Evolutionary conservation across 2,888 invertebrate species (phyloP), one percentile per base, ranked within the genome.

Genomic region (Euproctis similis): DNA sequence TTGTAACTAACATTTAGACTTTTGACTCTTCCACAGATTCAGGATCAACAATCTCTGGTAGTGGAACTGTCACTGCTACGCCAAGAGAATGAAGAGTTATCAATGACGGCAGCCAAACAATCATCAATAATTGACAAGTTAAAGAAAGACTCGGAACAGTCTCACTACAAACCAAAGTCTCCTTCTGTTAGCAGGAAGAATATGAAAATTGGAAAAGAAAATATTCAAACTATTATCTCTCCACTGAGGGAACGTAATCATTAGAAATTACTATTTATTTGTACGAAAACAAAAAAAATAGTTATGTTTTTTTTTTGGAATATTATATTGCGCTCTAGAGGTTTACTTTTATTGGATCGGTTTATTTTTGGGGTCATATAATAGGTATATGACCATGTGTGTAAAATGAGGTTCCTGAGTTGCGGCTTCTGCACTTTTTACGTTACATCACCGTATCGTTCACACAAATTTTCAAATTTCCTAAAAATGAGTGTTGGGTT

Each of bases 21-120:
- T 11, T 26, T 23, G 13, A n/a, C n/a, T n/a, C n/a, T 10, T 29
- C 60, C 34, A n/a, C 52, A 82, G 84, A 80, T 84, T 30, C 76
- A 82, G 57, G 84, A 84, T 36, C 84, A 84, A 39, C 84, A 82
- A 32, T 82, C 82, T 1, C 43, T 84, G 8, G 84, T 82, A 1
- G 80, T 82, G 1, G 84, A 84, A 34, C 44, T 84, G 12, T 82
- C 84, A 7, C 46, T 84, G 8, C 71, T 84, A 16, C 80, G 82
- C 2, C 84, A 84, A 51, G 84, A 84, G 49, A 84, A 84, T 34
- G 82, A 84, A 39, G 84, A 84, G 39, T 49, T 84, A 11, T 56
- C 77, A 1, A 68, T 82, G 71, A 70, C 76, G 1, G 55, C 75
- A 1, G 81, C 81, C 4, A 82, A 76, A 33, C 82, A 84, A 39